Conservation (phyloP, 2,113 vertebrate species). For the Callorhinus ursinus region DNA sequence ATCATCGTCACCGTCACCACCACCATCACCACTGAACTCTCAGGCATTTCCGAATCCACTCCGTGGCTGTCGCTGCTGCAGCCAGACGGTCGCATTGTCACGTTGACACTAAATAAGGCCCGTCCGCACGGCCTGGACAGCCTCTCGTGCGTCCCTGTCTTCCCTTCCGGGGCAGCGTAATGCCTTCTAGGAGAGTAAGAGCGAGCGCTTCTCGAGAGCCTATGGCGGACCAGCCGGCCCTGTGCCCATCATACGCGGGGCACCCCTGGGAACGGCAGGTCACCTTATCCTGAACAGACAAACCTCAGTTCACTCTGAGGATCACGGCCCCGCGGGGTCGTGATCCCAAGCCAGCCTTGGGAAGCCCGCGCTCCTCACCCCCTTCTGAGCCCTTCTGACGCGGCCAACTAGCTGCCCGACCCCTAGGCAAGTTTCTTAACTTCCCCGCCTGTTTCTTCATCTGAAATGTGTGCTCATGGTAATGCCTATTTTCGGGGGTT, state of each 20-base stretch:
- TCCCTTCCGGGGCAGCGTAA: not conserved
- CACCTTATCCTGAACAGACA: not conserved
- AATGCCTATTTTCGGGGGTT: not conserved
- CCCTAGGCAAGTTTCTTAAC: not conserved
- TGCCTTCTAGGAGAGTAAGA: not conserved
- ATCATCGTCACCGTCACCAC: not conserved
- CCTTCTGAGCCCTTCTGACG: not conserved
- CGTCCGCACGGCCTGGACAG: not conserved
- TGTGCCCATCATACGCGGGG: not conserved
- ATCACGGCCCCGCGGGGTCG: not conserved
- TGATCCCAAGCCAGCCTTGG: not conserved
- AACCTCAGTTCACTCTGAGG: not conserved
- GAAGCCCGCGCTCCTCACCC: too few species aligned
- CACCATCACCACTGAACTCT: not conserved
- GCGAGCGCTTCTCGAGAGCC: not conserved
- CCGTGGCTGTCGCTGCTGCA: not conserved
- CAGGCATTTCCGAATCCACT: not conserved
- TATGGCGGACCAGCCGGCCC: not conserved
- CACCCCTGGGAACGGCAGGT: not conserved
- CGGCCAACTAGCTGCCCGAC: not conserved
- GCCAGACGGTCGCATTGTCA: not conserved
- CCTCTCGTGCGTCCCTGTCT: not conserved
- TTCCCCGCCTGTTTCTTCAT: not conserved
- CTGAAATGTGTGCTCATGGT: not conserved
- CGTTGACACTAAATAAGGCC: not conserved